phyloP scores from a whole-genome alignment of 1,140 invertebrate genomes.

The Drosophila guanche region DNA sequence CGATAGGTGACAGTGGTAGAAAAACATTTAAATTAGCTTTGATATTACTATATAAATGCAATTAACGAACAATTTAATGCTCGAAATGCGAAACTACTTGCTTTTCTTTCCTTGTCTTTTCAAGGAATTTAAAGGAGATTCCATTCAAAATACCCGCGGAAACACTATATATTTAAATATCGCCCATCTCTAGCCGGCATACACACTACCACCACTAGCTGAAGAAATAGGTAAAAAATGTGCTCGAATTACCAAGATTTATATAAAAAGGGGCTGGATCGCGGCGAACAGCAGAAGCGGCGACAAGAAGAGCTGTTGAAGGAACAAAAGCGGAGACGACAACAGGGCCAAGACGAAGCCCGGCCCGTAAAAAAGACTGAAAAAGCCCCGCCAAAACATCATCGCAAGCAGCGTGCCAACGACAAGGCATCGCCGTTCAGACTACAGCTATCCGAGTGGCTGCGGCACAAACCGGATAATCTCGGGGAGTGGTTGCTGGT shows the following conservation, averaged over 20 bases:
- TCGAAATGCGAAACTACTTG: too few relatives aligned
- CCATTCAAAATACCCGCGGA: too few relatives aligned
- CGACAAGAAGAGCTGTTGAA: slow-evolving; percentile 45
- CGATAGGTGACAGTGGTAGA: background rate
- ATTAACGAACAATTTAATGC: too few relatives aligned
- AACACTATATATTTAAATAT: too few relatives aligned
- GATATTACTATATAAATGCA: too few relatives aligned
- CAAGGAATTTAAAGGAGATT: too few relatives aligned
- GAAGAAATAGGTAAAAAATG: slow-evolving; percentile 7
- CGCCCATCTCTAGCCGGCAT: slow-evolving; percentile 7
- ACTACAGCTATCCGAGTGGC: slow-evolving; percentile 92
- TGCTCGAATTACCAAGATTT: slow-evolving; percentile 45
- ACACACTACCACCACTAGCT: background rate
- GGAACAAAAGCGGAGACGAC: slow-evolving; percentile 55
- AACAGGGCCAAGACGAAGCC: slow-evolving; percentile 78
- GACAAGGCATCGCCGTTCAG: slow-evolving; percentile 13
- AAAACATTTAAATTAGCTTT: too few relatives aligned
- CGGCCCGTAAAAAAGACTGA: slow-evolving; percentile 17
- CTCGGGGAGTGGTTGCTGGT: slow-evolving; percentile 91
- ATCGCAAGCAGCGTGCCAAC: slow-evolving; percentile 27
- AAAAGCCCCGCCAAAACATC: slow-evolving; percentile 11
- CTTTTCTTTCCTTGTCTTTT: too few relatives aligned
- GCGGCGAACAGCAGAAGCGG: slow-evolving; percentile 55
- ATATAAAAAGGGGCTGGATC: slow-evolving; percentile 61
- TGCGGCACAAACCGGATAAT: slow-evolving; percentile 92